A percentile compares a stretch with the other conserved stretches of the same genome.
phyloP scores from a whole-genome alignment of 1,140 invertebrate species.

The Andricus grossulariae region DNA sequence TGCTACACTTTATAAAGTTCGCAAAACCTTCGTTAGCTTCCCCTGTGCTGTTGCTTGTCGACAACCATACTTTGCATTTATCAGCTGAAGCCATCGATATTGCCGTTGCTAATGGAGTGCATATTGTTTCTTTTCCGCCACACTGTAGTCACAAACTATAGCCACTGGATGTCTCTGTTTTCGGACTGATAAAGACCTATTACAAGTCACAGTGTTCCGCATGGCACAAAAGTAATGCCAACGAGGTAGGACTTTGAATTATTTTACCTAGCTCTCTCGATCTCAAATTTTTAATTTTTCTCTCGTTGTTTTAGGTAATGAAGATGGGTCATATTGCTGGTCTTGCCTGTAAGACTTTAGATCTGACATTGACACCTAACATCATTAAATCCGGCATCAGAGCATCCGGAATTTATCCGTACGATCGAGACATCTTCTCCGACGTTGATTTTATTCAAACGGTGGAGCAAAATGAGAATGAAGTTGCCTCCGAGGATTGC shows the following conservation, averaged over 20 bases:
- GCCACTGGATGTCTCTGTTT: constrained; percentile 67
- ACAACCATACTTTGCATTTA: constrained; percentile 67
- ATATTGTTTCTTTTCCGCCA: constrained; percentile 69
- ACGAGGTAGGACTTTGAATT: not conserved
- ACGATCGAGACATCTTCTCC: constrained; percentile 47
- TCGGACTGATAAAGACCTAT: constrained; percentile 59
- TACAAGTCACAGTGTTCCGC: constrained; percentile 59
- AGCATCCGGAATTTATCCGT: constrained; percentile 53
- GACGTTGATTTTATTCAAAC: constrained; percentile 39
- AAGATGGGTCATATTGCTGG: constrained; percentile 3
- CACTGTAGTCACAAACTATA: constrained; percentile 62
- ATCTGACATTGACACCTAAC: not conserved
- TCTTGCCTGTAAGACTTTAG: not conserved
- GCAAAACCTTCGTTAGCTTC: constrained; percentile 52
- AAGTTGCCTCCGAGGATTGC: not conserved
- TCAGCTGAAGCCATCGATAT: constrained; percentile 63
- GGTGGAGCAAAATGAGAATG: not conserved
- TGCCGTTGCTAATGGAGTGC: constrained; percentile 57
- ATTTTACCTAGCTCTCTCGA: not conserved
- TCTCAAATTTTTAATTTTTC: not conserved
- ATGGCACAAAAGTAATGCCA: constrained; percentile 64
- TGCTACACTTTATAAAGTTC: constrained; percentile 65
- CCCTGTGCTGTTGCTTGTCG: constrained; percentile 60
- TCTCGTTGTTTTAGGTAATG: not conserved
- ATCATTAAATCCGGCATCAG: constrained; percentile 43